Percentiles rank a stretch among this genome's conserved stretches.
phyloP scores from a whole-genome alignment of 2,888 invertebrate genomes.

The Ametastegia equiseti region DNA sequence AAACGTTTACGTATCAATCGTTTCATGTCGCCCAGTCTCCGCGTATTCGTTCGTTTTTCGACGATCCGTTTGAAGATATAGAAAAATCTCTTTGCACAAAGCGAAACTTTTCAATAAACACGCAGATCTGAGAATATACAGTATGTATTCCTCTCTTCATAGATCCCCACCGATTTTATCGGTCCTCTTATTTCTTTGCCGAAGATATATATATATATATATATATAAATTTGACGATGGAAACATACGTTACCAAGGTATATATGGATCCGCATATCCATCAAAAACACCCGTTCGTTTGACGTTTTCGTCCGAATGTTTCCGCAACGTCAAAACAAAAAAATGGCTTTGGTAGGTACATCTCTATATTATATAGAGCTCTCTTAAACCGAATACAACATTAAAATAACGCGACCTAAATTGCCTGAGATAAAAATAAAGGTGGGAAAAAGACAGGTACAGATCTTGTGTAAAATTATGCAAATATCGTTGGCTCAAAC shows the following conservation, averaged over 20 bases:
- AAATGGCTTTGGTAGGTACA: too few species aligned
- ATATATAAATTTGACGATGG: background rate
- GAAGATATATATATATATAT: too few species aligned
- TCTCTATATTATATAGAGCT: too few species aligned
- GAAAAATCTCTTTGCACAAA: background rate
- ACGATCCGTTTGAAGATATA: constrained; percentile 15
- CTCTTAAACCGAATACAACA: too few species aligned
- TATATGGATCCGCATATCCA: background rate
- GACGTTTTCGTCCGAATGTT: too few species aligned
- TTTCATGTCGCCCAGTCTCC: constrained; percentile 19
- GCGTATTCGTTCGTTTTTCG: background rate
- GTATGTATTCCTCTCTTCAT: background rate
- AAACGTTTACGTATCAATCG: constrained; percentile 11
- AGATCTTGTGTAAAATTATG: constrained; percentile 10
- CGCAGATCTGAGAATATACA: background rate
- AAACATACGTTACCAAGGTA: background rate
- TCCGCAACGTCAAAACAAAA: too few species aligned
- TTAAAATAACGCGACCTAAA: background rate
- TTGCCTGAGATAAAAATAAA: background rate
- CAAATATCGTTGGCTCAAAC: background rate
- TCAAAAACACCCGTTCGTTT: background rate
- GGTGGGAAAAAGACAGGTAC: background rate
- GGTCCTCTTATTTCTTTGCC: background rate
- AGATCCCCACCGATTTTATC: background rate
- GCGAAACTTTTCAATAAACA: constrained; percentile 41